These are phyloP conservation scores for Zosterops borbonicus DNA, from an alignment of 2,113 vertebrate genomes.

Conservation along the genomic window DNA sequence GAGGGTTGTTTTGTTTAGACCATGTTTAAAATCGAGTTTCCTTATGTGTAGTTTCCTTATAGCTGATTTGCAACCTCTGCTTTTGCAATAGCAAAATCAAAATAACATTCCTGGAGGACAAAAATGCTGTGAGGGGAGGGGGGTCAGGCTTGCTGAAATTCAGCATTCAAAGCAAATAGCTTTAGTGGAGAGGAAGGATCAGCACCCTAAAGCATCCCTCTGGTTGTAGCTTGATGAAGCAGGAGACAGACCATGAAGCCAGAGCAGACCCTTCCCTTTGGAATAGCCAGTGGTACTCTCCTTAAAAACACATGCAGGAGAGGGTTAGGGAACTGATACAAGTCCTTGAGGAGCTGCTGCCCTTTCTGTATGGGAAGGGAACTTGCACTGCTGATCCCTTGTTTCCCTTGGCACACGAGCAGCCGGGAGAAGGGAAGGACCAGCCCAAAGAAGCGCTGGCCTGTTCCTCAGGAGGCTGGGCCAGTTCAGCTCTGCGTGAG, in stretches of 20 bases:
- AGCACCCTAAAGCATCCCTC: background rate
- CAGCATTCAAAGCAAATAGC: background rate
- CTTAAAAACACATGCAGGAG: background rate
- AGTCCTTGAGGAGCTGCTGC: background rate
- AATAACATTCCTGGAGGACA: background rate
- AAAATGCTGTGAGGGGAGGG: background rate
- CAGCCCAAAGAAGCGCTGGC: background rate
- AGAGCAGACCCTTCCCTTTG: background rate
- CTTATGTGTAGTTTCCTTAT: background rate
- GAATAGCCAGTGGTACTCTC: background rate
- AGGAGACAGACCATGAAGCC: background rate
- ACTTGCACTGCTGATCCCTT: background rate
- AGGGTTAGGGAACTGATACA: background rate
- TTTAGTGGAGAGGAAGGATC: background rate
- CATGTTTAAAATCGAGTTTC: background rate
- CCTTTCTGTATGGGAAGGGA: background rate
- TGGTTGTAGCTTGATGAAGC: background rate
- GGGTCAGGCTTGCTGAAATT: background rate
- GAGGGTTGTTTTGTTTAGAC: conserved; percentile 12
- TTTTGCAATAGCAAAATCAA: background rate
- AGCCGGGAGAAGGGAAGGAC: background rate
- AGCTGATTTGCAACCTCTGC: conserved; percentile 14
- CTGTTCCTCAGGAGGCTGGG: background rate
- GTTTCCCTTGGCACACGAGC: background rate
- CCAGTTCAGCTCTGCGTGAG: background rate